Evolutionary conservation across 1,140 invertebrate species (phyloP), one percentile per base, ranked within the genome.

Genomic region (Colletes gigas): DNA sequence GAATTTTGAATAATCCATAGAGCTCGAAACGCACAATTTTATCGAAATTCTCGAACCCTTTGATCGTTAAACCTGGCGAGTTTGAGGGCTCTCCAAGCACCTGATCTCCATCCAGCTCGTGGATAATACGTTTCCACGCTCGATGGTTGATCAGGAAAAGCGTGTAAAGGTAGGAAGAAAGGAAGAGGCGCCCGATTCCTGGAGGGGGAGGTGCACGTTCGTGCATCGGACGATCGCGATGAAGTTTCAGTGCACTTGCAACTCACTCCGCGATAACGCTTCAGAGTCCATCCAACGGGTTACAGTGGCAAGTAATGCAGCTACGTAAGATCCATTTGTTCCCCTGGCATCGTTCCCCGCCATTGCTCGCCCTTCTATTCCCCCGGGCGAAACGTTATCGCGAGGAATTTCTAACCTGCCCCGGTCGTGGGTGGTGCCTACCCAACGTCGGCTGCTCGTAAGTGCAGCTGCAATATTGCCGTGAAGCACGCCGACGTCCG

Each of bases 201-300:
- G 39, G 8, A 19, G 14, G 39, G 8, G 41, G 14, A n/a, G n/a
- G n/a, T n/a, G 44, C 66, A 50, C 19, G 75, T 78, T 78, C 76
- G 76, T 78, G 76, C 76, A 55, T 57, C 44, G 57, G 67, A 71
- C 50, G 76, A 78, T 78, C 39, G 67, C 76, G 60, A 78, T 78
- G 76, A 71, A 71, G 67, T 71, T 78, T 78, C 76, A 39, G 21
- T 52, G 57, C 67, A 41, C 57, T 62, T 71, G 76, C 76, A 78
- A 78, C 76, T 78, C 67, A 78, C 76, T 78, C 67, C 57, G 14
- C 76, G 76, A 78, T 78, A 78, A 59, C 75, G 75, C 41, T 70
- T 55, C 54, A 14, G 44, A 78, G 76, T 78, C 76, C 76, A 78
- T 78, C 67, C 17, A 5, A 59, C 67, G 21, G 30, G 75, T 70